These are phyloP conservation scores for Eupithecia tripunctaria DNA, from an alignment of 2,888 invertebrate genomes.

Conservation along the genomic window DNA sequence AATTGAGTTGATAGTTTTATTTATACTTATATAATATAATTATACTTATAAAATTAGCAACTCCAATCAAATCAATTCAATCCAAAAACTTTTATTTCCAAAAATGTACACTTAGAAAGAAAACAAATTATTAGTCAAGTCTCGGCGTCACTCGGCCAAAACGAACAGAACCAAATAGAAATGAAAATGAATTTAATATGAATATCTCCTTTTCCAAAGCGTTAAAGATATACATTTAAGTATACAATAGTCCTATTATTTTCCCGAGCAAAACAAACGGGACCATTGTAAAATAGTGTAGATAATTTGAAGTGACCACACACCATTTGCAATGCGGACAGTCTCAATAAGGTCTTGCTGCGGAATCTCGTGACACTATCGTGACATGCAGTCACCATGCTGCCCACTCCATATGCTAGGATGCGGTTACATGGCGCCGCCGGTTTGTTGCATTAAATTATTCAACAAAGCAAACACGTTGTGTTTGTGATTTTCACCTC, in stretches of 20 bases:
- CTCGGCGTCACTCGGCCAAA: too few species aligned
- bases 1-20: too few species aligned
- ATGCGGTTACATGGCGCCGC: constrained; percentile 20
- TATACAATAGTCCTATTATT: constrained; percentile 4
- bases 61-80: too few species aligned
- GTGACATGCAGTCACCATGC: constrained; percentile 63
- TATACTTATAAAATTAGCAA: too few species aligned
- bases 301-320: constrained; percentile 47
- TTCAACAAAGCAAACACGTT: background rate
- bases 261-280: constrained; percentile 17
- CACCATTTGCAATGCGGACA: constrained; percentile 53
- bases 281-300: constrained; percentile 33
- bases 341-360: constrained; percentile 67
- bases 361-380: constrained; percentile 66
- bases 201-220: background rate
- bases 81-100: too few species aligned
- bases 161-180: background rate
- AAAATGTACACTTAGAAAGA: too few species aligned
- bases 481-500: background rate
- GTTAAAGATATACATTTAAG: background rate
- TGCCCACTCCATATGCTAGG: constrained; percentile 59
- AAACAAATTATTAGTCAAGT: too few species aligned
- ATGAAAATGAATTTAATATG: background rate
- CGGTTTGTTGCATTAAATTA: background rate
- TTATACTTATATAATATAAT: too few species aligned